Base-by-base conservation (phyloP, 2,888 invertebrate genomes). In the Coecobrya sp. region DNA sequence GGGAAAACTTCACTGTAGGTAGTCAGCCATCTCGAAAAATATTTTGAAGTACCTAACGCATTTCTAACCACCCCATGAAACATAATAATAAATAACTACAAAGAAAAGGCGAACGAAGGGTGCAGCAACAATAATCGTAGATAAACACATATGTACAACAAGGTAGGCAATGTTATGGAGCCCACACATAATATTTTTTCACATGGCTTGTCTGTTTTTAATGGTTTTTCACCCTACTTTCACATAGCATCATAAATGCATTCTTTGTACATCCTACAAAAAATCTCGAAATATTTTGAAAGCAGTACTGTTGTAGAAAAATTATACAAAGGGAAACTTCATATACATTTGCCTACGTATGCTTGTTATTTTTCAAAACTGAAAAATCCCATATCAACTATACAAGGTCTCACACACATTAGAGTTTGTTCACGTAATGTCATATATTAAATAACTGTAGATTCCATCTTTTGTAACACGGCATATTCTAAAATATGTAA, bases 171-270 rank as follows among this genome's bases (percentile, higher is more conserved):
- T 36, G 16, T 16, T 27, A 36, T 2, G 36, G 70, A 19, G 1
- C 2, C 16, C 10, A 73, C 42, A 73, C 22, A 52, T 27, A 42
- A 8, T 42, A 13, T 52, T 52, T 76, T 76, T 22, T 73, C 73
- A 49, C 73, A 86, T 55, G 55, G 22, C 49, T 11, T 76, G 86
- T 76, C 76, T 87, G 87, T 62, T 25, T 45, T 76, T 87, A 76
- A 87, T 87, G 87, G 87, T 73, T 87, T 87, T 76, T 76, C 87
- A 76, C 76, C 87, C 87, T 76, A 62, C 59, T 68, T 55, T 25
- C 36, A n/a, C 27, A 55, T 22, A 0, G 42, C 19, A 73, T 22
- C 2, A 73, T 11, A 36, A 27, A 16, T 30, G 1, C 13, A n/a
- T 36, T 25, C 22, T 27, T 25, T 25, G 11, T 27, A 19, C 27